Evolutionary conservation across 2,888 invertebrate species (phyloP), one percentile per base, ranked within the genome.

Genomic region (Philopedon plagiatum): DNA sequence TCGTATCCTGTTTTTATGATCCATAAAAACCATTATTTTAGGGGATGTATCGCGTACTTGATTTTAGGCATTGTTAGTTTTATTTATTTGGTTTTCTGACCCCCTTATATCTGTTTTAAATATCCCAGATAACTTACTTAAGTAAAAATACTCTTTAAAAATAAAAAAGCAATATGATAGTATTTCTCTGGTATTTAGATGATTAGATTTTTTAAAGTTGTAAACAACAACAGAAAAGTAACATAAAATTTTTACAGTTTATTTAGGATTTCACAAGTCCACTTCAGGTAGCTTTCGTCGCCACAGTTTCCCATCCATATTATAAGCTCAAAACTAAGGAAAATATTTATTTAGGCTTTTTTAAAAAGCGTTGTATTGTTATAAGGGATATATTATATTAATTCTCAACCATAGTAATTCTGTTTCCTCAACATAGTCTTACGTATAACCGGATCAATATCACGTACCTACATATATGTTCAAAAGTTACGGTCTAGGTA

Each of bases 31-130:
- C 74, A 75, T 69, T 73, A 49, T 37, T 56, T 71, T 62, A 74
- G 68, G 78, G 79, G 78, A 77, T 74, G 77, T 72, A 66, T 75
- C 29, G 51, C 62, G 71, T 73, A 66, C 74, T 76, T 65, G 73
- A 41, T 57, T 70, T 64, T 46, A 19, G 4, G 18, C 29, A 44
- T 46, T 61, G 39, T 58, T 39, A 26, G 26, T 41, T 60, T 60
- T 19, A 37, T 41, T 21, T 19, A 56, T 32, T 54, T 56, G 32
- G 2, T 56, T 29, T 56, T 56, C 32, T 15, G 13, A 54, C n/a
- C n/a, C n/a, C n/a, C n/a, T n/a, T n/a, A n/a, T n/a, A n/a, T n/a
- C n/a, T n/a, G n/a, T n/a, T n/a, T n/a, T n/a, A n/a, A n/a, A n/a
- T n/a, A n/a, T n/a, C n/a, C n/a, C n/a, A n/a, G n/a, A n/a, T n/a